These are phyloP conservation scores for Rhea pennata DNA, from an alignment of 2,113 vertebrate genomes.

Conservation along the genomic window DNA sequence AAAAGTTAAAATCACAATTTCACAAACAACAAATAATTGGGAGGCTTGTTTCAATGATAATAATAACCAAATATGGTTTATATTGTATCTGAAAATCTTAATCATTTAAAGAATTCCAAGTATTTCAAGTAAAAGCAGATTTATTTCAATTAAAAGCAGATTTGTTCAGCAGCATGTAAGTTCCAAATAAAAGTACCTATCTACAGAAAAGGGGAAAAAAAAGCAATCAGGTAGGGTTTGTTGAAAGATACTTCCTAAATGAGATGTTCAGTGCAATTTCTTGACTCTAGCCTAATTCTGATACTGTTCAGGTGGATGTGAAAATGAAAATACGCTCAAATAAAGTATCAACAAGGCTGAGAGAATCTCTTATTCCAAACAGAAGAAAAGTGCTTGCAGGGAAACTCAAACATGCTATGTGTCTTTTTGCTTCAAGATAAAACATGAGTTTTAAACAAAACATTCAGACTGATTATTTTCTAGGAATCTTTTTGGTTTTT, in stretches of 20 bases:
- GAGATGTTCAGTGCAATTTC: not conserved
- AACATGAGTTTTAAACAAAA: not conserved
- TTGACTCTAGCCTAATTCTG: slow-evolving; percentile 35
- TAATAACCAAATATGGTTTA: not conserved
- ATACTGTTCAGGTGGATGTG: not conserved
- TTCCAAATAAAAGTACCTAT: not conserved
- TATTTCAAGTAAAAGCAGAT: not conserved
- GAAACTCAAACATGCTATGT: not conserved
- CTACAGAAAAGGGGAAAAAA: not conserved
- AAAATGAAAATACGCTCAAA: not conserved
- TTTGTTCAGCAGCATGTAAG: not conserved
- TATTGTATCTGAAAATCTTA: not conserved
- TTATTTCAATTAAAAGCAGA: slow-evolving; percentile 31
- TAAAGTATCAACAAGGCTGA: not conserved
- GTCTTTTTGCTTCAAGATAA: not conserved
- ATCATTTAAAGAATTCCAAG: not conserved
- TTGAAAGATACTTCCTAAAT: not conserved
- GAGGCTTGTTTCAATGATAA: not conserved
- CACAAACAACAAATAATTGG: not conserved
- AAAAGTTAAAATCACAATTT: not conserved
- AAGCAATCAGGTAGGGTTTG: not conserved
- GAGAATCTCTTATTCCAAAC: not conserved
- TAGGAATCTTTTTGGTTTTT: not conserved
- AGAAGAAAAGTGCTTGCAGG: not conserved
- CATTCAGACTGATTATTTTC: not conserved